Base-by-base conservation (phyloP, 2,797 vertebrate species). In the Poeciliopsis paucimaculata region DNA sequence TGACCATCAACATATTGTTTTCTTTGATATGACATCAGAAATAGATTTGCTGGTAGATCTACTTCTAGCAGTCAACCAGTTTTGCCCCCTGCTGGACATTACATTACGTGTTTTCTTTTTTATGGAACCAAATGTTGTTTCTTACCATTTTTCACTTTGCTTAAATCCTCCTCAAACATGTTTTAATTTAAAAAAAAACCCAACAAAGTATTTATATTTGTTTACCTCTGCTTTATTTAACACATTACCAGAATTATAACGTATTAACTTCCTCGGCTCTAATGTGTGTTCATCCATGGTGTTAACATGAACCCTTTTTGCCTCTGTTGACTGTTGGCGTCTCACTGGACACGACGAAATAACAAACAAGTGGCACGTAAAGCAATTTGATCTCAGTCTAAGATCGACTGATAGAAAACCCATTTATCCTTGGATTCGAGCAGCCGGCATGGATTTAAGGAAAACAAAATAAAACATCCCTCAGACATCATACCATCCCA, bases 381-480 rank as follows among this genome's bases (percentile, higher is more conserved):
- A 26, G 53, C 36, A 10, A 34, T 73, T 74, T 18, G 34, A 49
- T 75, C 55, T 70, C 16, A 72, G 16, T 66, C 31, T 47, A 57
- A 77, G n/a, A 57, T 72, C 8, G 68, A 49, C 15, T 0, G 1
- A 64, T 36, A 66, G 53, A 31, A 1, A 11, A n/a, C 51, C 39
- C 26, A 28, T 36, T 28, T 49, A 7, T 77, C 31, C 2, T 20
- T 6, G 0, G 1, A 41, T 10, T 23, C 9, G 23, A 76, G 16
- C 77, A 10, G 68, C 55, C 41, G 75, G 49, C 46, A 53, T 28
- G 39, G 12, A 41, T 75, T 39, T 55, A 28, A 55, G 26, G 23
- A 53, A 28, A 57, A 76, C 20, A 47, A 72, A 49, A 31, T 53
- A 49, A 60, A 79, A 78, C 80, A 72, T 81, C 76, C 66, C 55